phyloP scores from a whole-genome alignment of 2,888 invertebrate species.

The Drosophila paracracens region DNA sequence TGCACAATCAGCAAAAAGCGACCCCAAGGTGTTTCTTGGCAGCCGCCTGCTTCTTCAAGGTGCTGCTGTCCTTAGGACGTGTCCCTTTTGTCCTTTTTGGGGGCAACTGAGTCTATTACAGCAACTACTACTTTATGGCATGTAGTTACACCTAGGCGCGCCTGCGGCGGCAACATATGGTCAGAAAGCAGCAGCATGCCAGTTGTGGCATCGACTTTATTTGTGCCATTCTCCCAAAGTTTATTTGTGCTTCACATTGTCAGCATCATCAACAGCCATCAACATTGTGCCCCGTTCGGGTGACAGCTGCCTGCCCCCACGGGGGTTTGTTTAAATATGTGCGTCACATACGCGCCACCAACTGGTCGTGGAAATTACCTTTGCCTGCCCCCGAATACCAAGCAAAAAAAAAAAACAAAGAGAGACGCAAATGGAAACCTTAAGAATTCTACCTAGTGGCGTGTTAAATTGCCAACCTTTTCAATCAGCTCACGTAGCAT shows the following conservation, averaged over 20 bases:
- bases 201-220: constrained; percentile 32
- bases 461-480: constrained; percentile 62
- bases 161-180: constrained; percentile 78
- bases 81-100: constrained; percentile 57
- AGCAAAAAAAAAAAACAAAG: background rate
- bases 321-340: constrained; percentile 68
- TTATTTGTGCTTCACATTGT: constrained; percentile 68
- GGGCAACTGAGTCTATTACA: constrained; percentile 70
- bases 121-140: constrained; percentile 74
- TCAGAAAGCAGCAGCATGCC: constrained; percentile 41
- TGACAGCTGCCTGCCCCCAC: constrained; percentile 67
- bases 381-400: constrained; percentile 33
- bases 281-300: constrained; percentile 51
- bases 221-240: constrained; percentile 63
- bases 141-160: constrained; percentile 76
- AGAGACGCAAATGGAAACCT: constrained; percentile 31
- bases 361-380: constrained; percentile 68
- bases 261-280: constrained; percentile 74
- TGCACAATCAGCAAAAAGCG: constrained; percentile 79
- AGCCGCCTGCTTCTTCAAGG: constrained; percentile 44
- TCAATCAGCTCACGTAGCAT: constrained; percentile 81
- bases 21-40: constrained; percentile 70
- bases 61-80: constrained; percentile 41
- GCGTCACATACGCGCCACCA: constrained; percentile 79
- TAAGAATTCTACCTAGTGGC: constrained; percentile 60